Evolutionary conservation across 1,140 invertebrate species (phyloP).

Genomic region (Meloidogyne chitwoodi): DNA sequence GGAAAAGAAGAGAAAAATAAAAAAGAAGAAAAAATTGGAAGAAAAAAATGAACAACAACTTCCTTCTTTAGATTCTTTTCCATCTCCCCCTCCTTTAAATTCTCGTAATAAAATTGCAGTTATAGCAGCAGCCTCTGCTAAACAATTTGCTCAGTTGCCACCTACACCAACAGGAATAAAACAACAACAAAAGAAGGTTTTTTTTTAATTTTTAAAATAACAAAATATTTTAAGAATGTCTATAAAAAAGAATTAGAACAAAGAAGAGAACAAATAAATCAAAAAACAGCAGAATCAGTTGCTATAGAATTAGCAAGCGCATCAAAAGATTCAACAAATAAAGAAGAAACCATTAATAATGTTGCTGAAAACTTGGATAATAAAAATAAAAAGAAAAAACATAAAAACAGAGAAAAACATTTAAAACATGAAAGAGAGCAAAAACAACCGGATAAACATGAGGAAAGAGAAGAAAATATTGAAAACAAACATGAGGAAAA

Average conservation of each 20-base stretch:
- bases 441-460: slow-evolving; percentile 2
- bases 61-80: slow-evolving; percentile 11
- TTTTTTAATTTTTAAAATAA: neutral
- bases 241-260: neutral
- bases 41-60: neutral
- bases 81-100: slow-evolving; percentile 4
- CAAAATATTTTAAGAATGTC: neutral
- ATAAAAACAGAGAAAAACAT: neutral
- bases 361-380: neutral
- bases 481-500: slow-evolving; percentile 1
- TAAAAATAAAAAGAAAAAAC: neutral
- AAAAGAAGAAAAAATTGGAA: neutral
- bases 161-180: neutral
- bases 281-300: neutral
- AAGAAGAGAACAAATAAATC: neutral
- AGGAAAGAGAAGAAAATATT: neutral
- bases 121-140: neutral
- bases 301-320: neutral
- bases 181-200: neutral
- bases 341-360: neutral
- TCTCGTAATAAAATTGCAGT: neutral
- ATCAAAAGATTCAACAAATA: neutral
- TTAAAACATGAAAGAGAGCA: slow-evolving; percentile 18
- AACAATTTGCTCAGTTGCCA: neutral
- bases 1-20: neutral